A percentile compares a stretch with the other conserved stretches of the same genome.
Conservation (phyloP, 2,888 invertebrate genomes). For the Ophion costatus region DNA sequence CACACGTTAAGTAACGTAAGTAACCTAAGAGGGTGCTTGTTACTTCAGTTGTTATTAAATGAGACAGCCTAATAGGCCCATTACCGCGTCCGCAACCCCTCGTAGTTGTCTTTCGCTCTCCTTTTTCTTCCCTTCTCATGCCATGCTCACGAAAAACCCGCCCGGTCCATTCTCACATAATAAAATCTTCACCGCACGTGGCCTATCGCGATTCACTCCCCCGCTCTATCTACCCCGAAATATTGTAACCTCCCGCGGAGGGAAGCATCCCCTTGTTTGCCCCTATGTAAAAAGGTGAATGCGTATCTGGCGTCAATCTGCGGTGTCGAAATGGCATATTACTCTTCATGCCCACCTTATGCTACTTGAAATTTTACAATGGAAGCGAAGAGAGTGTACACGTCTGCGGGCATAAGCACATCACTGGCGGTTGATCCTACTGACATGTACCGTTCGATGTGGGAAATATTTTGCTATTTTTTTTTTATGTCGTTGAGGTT, state of each 20-base stretch:
- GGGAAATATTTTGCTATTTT: too few species aligned
- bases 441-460: too few species aligned
- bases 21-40: slow-evolving; percentile 82
- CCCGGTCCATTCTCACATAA: slow-evolving; percentile 80
- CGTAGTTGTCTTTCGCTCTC: slow-evolving; percentile 7
- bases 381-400: background rate
- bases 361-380: slow-evolving; percentile 27
- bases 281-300: background rate
- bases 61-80: slow-evolving; percentile 84
- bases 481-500: too few species aligned
- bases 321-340: slow-evolving; percentile 39
- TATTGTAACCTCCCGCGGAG: slow-evolving; percentile 49
- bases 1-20: slow-evolving; percentile 80
- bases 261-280: slow-evolving; percentile 11
- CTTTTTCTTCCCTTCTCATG: slow-evolving; percentile 2
- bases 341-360: slow-evolving; percentile 24
- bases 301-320: slow-evolving; percentile 51
- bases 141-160: slow-evolving; percentile 46
- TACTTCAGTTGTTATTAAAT: slow-evolving; percentile 83
- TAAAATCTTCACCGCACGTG: slow-evolving; percentile 81
- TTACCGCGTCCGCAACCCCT: slow-evolving; percentile 76
- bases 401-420: background rate
- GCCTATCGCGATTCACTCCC: slow-evolving; percentile 62
- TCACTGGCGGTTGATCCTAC: too few species aligned
- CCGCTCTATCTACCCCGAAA: slow-evolving; percentile 66